These are phyloP conservation scores for Chloroclysta siterata DNA, from an alignment of 2,888 invertebrate species.

Conservation along the genomic window DNA sequence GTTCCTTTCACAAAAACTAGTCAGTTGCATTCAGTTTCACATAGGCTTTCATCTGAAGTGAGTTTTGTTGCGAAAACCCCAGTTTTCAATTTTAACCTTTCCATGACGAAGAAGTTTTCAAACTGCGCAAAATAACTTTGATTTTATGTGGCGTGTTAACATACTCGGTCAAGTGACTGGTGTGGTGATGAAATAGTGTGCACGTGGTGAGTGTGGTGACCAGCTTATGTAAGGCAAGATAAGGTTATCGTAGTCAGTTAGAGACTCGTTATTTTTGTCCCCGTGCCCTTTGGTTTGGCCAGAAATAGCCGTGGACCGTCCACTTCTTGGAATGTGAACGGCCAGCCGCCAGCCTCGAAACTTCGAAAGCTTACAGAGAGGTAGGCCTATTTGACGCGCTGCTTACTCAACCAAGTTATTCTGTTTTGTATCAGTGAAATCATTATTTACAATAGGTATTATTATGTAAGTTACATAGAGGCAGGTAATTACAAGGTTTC, in stretches of 20 bases:
- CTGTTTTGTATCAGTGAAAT: background rate
- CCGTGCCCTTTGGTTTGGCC: constrained; percentile 52
- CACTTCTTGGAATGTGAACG: constrained; percentile 37
- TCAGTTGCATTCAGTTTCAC: constrained; percentile 39
- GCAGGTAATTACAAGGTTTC: too few relatives aligned
- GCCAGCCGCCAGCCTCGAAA: constrained; percentile 37
- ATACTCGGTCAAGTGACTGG: constrained; percentile 27
- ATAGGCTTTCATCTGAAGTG: constrained; percentile 37
- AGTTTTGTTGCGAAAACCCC: constrained; percentile 27
- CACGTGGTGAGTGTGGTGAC: constrained; percentile 65
- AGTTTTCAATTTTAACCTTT: constrained; percentile 29
- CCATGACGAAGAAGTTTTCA: constrained; percentile 44
- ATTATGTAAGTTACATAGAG: too few relatives aligned
- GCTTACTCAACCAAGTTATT: constrained; percentile 1
- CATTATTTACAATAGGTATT: background rate
- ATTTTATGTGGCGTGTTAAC: constrained; percentile 38
- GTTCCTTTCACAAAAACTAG: constrained; percentile 27
- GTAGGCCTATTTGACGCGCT: constrained; percentile 30
- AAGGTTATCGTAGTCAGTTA: constrained; percentile 58
- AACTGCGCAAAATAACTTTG: constrained; percentile 58
- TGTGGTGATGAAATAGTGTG: constrained; percentile 35
- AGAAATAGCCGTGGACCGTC: constrained; percentile 56
- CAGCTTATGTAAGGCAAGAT: constrained; percentile 69
- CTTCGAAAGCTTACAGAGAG: constrained; percentile 19
- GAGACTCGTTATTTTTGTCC: constrained; percentile 47